A percentile compares a stretch with the other conserved stretches of the same genome.
Evolutionary conservation across 23 tunicate species (phyloP).

Genomic region (Ascidia mentula): DNA sequence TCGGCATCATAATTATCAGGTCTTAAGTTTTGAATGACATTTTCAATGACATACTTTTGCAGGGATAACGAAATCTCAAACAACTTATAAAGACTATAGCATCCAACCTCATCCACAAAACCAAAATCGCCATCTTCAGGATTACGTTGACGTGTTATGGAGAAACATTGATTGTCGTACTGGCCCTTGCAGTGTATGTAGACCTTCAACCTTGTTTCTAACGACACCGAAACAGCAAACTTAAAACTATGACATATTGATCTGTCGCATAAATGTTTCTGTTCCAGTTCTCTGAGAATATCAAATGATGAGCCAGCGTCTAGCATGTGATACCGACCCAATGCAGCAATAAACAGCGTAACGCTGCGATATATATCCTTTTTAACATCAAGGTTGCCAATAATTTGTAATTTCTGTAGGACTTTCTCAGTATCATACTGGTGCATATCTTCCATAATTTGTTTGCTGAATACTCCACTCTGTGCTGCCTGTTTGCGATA

Average conservation of each 20-base stretch:
- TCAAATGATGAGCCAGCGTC: conserved; percentile 10
- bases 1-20: not conserved
- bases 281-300: conserved; percentile 5
- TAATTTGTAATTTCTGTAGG: not conserved
- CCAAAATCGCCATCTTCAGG: not conserved
- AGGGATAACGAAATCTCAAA: not conserved
- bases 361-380: conserved; percentile 8
- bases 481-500: not conserved
- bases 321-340: conserved; percentile 5
- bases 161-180: conserved; percentile 5
- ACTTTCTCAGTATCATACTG: not conserved
- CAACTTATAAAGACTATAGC: not conserved
- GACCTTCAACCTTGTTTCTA: conserved; percentile 23
- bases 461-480: not conserved
- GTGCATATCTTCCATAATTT: conserved; percentile 6
- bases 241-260: not conserved
- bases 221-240: conserved; percentile 34
- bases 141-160: no score
- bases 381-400: conserved; percentile 14
- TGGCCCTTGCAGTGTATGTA: conserved; percentile 19
- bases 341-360: conserved; percentile 19
- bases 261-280: not conserved
- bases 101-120: not conserved
- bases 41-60: not conserved
- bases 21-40: not conserved